Base-by-base conservation (phyloP, 1,140 invertebrate genomes). In the Drosophila parvula region DNA sequence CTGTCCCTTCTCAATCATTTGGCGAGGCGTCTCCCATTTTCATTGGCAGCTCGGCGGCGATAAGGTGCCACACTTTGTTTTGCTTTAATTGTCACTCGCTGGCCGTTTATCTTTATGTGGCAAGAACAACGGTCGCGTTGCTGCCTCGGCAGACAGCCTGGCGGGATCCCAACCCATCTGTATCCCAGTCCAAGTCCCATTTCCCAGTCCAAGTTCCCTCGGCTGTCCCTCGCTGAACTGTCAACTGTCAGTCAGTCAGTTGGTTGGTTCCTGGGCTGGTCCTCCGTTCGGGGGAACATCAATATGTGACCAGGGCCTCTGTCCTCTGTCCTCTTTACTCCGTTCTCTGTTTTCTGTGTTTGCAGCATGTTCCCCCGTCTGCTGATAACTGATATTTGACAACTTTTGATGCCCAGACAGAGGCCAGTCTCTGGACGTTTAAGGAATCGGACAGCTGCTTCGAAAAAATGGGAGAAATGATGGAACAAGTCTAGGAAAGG, bases 361-460 rank as follows among this genome's bases (percentile, higher is more conserved):
- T 80, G 74, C 68, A 70, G 68, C 80, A 78, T 88, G 84, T 89
- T 84, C 48, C 85, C 81, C 82, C 69, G 78, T 78, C 78, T 78
- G 77, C 84, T 88, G 84, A 88, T 89, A 88, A 88, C 84, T 88
- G 84, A 88, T 88, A 88, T 88, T 88, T 88, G 84, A 88, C 84
- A 88, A 88, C 84, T 89, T 88, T 88, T 88, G 84, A 88, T 78
- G 77, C 78, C 78, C 84, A 88, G 82, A 86, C 83, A 78, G 88
- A 84, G 84, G 84, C 70, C 48, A 60, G 45, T 50, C 45, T 22
- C 36, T 34, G 81, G 63, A 68, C 71, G 79, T 88, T 86, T 69
- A 88, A 86, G 83, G 79, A 88, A 83, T 74, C 82, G 79, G 83
- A 88, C 82, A 86, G 79, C 79, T 88, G 82, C 68, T 62, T 41